These are phyloP conservation scores for Cephus spinipes DNA, from an alignment of 2,888 invertebrate genomes.

Conservation along the genomic window DNA sequence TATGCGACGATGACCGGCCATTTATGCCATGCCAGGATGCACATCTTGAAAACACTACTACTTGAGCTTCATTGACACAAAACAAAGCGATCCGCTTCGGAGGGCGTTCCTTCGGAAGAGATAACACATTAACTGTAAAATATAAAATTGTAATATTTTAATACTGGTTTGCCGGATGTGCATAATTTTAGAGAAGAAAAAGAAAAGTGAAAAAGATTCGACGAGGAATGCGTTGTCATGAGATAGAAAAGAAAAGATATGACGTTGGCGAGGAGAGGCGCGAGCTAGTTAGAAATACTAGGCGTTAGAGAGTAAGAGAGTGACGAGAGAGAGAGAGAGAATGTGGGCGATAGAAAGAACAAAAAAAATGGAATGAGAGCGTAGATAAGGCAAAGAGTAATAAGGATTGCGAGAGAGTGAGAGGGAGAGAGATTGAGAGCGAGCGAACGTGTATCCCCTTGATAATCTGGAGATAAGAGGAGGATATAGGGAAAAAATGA, in stretches of 20 bases:
- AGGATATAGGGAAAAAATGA: neutral
- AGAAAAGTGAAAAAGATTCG: slow-evolving; percentile 48
- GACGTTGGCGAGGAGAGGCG: slow-evolving; percentile 33
- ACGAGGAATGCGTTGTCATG: slow-evolving; percentile 47
- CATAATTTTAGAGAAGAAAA: slow-evolving; percentile 65
- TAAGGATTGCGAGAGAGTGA: slow-evolving; percentile 14
- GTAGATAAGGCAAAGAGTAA: slow-evolving; percentile 19
- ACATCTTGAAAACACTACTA: neutral
- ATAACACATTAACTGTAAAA: slow-evolving; percentile 55
- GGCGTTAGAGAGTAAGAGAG: neutral
- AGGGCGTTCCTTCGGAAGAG: neutral
- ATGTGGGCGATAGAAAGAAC: slow-evolving; percentile 21
- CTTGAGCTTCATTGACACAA: neutral
- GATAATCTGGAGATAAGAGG: neutral
- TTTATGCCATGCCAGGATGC: neutral
- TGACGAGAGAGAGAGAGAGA: neutral
- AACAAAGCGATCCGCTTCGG: neutral
- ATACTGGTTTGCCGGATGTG: slow-evolving; percentile 68
- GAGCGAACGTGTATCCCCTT: neutral
- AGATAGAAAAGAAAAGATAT: slow-evolving; percentile 49
- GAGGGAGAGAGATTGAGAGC: neutral
- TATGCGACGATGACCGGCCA: neutral
- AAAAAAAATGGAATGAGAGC: slow-evolving; percentile 18
- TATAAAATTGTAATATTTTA: slow-evolving; percentile 68
- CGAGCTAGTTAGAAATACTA: neutral